Evolutionary conservation across 2,113 vertebrate genomes (phyloP).

Genomic region (Bubalus kerabau): DNA sequence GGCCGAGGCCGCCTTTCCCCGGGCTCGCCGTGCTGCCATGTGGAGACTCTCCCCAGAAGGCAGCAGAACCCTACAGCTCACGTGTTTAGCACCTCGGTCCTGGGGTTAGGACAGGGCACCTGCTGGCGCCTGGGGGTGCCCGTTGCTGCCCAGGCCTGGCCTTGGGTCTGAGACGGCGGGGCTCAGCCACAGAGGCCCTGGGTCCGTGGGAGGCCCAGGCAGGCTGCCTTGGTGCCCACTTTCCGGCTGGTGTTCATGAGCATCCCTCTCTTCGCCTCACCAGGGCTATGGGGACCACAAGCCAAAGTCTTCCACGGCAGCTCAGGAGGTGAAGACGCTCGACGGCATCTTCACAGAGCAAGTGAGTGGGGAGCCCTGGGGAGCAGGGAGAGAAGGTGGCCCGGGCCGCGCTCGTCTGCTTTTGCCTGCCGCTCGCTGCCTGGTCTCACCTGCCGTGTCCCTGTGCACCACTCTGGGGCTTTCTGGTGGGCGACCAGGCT

Average conservation of each 20-base stretch:
- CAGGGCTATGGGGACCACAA: conserved; percentile 98
- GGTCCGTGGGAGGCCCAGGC: background rate
- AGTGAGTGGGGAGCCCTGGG: conserved; percentile 72
- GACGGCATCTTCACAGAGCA: conserved; percentile 93
- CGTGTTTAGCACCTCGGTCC: accelerated
- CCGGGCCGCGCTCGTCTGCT: accelerated
- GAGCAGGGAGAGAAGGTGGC: accelerated
- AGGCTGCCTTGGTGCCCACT: too few relatives aligned
- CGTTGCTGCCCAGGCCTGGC: accelerated
- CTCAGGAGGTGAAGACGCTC: conserved; percentile 95
- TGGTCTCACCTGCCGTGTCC: accelerated
- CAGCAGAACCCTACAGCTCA: background rate
- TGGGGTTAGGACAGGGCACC: background rate
- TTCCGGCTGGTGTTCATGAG: background rate
- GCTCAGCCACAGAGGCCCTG: background rate
- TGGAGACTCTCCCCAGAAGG: accelerated
- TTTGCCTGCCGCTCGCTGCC: accelerated
- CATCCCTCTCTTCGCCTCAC: background rate
- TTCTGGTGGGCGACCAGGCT: accelerated
- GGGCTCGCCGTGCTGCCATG: accelerated
- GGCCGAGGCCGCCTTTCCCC: accelerated
- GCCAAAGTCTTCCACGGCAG: conserved; percentile 94
- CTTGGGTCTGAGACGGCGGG: accelerated
- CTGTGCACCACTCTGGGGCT: accelerated
- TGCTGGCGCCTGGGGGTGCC: accelerated